Evolutionary conservation across 2,888 invertebrate species (phyloP).

Genomic region (Tachina lurida): DNA sequence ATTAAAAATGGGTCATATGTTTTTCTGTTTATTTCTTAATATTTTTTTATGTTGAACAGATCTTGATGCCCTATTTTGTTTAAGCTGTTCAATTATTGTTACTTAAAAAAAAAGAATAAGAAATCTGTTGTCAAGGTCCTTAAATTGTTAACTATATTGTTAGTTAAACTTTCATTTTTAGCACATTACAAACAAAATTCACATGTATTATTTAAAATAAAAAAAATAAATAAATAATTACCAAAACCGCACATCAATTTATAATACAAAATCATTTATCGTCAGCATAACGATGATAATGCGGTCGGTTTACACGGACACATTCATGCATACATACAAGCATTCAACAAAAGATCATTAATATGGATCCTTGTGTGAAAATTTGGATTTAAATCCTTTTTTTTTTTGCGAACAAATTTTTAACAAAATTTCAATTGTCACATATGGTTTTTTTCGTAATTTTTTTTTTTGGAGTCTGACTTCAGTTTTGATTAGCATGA

Average conservation of each 20-base stretch:
- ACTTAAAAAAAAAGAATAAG: constrained; percentile 26
- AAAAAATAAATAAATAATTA: constrained; percentile 10
- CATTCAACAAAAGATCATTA: background rate
- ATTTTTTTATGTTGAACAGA: constrained; percentile 43
- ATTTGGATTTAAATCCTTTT: constrained; percentile 9
- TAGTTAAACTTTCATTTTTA: constrained; percentile 66
- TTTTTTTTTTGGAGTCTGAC: background rate
- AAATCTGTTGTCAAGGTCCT: constrained; percentile 71
- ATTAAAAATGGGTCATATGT: too few species aligned
- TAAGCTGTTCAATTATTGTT: constrained; percentile 15
- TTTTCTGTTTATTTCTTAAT: background rate
- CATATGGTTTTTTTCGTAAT: constrained; percentile 50
- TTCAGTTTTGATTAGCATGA: constrained; percentile 26
- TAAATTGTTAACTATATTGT: constrained; percentile 63
- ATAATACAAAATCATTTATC: constrained; percentile 40
- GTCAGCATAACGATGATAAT: constrained; percentile 39
- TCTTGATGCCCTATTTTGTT: constrained; percentile 64
- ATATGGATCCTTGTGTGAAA: constrained; percentile 23
- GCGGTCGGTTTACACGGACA: background rate
- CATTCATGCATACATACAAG: background rate
- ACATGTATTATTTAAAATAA: background rate
- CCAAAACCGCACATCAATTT: constrained; percentile 54
- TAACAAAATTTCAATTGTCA: constrained; percentile 51
- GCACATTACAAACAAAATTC: constrained; percentile 43
- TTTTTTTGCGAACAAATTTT: background rate